Evolutionary conservation across 1,140 invertebrate species (phyloP), one percentile per base, ranked within the genome.

Genomic region (Cydia strobilella): DNA sequence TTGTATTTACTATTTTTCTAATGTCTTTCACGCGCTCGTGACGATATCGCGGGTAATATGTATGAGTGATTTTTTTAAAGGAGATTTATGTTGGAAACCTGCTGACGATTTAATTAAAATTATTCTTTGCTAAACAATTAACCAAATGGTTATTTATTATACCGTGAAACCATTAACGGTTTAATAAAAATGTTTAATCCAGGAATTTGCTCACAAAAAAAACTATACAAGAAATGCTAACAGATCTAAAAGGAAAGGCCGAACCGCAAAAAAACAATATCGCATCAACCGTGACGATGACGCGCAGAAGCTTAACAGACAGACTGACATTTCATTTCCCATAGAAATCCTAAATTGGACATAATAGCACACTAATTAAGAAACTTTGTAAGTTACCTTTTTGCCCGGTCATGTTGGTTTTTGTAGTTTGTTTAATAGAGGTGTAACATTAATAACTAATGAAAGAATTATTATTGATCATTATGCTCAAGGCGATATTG

Each of bases 281-380:
- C 31, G n/a, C 31, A 69, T 69, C 65, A 35, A 69, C 65, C 65
- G 65, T 69, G 27, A 69, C 65, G 31, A 35, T 35, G 54, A 59
- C 54, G 20, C 54, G 54, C 18, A 35, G 65, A 65, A 65, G 65
- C 31, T 59, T 69, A 65, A 65, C 63, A 65, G 63, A 69, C 65
- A 69, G n/a, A 31, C 65, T 69, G 65, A 69, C 65, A 69, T 69
- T 69, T 69, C 63, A 35, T 69, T 69, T 69, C 65, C 18, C 31
- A 35, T 35, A 35, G 63, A 35, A 39, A 35, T 39, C n/a, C 15
- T 27, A 69, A 69, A 69, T 69, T 69, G 65, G 27, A 35, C 65
- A 69, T 35, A 69, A 69, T 69, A 69, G 65, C 18, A 31, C 63
- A 35, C 31, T 69, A 69, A 69, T 69, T 69, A 69, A 69, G 65